Percentiles rank a stretch among this genome's conserved stretches.
These are phyloP conservation scores for Oreochromis grahami DNA, from an alignment of 2,797 vertebrate species.

Conservation along the genomic window DNA sequence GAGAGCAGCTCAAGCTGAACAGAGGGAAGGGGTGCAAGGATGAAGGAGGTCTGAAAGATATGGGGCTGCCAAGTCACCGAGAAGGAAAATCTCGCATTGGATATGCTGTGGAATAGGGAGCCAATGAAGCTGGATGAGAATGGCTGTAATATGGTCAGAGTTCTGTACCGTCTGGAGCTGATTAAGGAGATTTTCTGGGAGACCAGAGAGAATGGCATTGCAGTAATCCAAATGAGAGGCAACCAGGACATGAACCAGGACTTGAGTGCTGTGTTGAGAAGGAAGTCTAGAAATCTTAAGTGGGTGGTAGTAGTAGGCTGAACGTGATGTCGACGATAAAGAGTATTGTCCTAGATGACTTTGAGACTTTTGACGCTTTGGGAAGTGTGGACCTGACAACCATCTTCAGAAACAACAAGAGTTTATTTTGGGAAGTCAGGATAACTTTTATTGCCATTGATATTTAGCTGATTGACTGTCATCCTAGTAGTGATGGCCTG, in stretches of 20 bases:
- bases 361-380: not conserved
- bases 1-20: not conserved
- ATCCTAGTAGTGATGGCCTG: not conserved
- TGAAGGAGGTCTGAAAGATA: not conserved
- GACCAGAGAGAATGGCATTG: not conserved
- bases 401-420: not conserved
- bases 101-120: not conserved
- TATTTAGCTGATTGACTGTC: not conserved
- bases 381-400: not conserved
- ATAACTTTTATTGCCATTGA: not conserved
- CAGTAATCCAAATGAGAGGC: not conserved
- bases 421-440: not conserved
- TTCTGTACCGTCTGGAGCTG: not conserved
- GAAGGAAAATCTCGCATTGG: not conserved
- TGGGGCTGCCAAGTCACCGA: not conserved
- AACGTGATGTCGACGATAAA: not conserved
- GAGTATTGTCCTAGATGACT: not conserved
- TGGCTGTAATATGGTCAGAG: not conserved
- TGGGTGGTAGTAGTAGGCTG: not conserved
- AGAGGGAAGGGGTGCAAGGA: not conserved
- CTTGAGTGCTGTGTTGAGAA: not conserved
- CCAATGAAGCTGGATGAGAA: not conserved
- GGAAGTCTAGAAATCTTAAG: not conserved
- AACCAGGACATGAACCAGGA: not conserved
- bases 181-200: not conserved